Conservation (phyloP, 2,888 invertebrate species). For the Eilema caniola region DNA sequence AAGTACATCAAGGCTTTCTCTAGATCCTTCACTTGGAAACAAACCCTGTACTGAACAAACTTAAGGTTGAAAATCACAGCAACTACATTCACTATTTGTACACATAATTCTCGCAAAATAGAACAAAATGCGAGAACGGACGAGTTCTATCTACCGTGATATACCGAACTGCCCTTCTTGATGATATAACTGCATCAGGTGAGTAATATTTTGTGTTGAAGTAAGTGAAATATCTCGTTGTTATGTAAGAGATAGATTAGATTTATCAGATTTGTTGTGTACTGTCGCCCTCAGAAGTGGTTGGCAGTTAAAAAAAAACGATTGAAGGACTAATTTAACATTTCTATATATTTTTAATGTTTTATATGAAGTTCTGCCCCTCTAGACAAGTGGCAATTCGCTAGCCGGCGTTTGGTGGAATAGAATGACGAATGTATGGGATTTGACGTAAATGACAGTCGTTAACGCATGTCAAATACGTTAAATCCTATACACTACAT, state of each 20-base stretch:
- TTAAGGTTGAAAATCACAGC: constrained; percentile 9
- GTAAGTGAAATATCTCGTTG: background rate
- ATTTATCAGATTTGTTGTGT: background rate
- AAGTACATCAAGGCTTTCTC: constrained; percentile 77
- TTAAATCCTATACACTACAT: no score
- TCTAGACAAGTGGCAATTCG: no score
- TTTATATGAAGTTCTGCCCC: no score
- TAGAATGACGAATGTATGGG: no score
- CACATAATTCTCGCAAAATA: constrained; percentile 44
- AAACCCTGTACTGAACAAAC: background rate
- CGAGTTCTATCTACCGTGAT: constrained; percentile 40
- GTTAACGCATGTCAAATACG: no score
- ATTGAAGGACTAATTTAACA: no score
- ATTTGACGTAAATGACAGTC: no score
- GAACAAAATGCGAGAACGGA: constrained; percentile 41
- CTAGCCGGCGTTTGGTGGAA: no score
- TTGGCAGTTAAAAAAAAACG: no score
- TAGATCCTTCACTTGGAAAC: background rate
- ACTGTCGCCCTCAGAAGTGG: background rate
- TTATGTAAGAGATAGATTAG: background rate
- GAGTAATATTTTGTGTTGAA: constrained; percentile 5
- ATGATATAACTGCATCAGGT: constrained; percentile 38
- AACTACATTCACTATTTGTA: constrained; percentile 20
- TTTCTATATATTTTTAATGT: no score
- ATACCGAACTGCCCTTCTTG: constrained; percentile 33